Evolutionary conservation across 2,113 vertebrate genomes (phyloP), one percentile per base, ranked within the genome.

Genomic region (Lepus timidus): DNA sequence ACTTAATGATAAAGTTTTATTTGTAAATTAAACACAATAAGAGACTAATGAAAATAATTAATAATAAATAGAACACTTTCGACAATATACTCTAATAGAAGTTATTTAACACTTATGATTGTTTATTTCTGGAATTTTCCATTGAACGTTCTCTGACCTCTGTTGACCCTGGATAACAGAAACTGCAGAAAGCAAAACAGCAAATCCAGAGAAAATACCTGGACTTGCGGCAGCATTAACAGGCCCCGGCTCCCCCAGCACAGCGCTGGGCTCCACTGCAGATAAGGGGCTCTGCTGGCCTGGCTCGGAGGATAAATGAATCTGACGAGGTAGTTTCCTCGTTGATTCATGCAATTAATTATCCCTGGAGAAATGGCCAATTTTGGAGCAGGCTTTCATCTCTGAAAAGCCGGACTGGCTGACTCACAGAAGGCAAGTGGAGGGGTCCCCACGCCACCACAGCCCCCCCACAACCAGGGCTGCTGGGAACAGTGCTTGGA

Each of bases 301-400:
- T 44, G 31, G 33, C n/a, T 64, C 87, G 29, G 85, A 78, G 65
- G 80, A 85, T 44, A 85, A 80, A 83, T 55, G 82, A 88, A 19
- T 65, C 79, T 74, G 92, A 96, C 12, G 7, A 55, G 73, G 49
- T 71, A 19, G 23, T 93, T 61, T 58, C 83, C 68, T 76, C 92
- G 95, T 83, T 61, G 78, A 93, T 67, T 85, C 20, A 49, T 19
- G 62, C 70, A 81, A 44, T 88, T 78, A 92, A 61, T 79, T 81
- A 91, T 65, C 85, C 79, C 64, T 49, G 25, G 84, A 91, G 96
- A 92, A 96, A 94, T 49, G 81, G 39, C 73, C 90, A 82, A 29
- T 71, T 88, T 65, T 62, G 79, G 86, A 71, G 75, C 31, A 64
- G 13, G 20, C 70, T 92, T 44, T 88, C 83, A 31, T 86, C 64